Conservation (phyloP, 2,888 invertebrate genomes). For the Meloe dianella region DNA sequence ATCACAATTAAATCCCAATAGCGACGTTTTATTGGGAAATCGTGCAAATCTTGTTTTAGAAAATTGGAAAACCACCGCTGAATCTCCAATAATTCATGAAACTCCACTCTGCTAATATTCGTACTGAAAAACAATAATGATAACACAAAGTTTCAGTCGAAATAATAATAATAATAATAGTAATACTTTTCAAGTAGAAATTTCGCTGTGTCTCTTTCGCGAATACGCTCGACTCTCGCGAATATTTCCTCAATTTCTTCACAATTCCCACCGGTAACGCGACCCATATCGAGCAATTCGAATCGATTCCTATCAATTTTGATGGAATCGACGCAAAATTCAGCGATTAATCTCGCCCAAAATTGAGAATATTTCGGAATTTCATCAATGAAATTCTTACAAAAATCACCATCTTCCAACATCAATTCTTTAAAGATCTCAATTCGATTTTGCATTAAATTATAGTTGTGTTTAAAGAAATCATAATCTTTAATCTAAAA, state of each 20-base stretch:
- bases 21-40: constrained; percentile 50
- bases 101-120: constrained; percentile 50
- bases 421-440: neutral
- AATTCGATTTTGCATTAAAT: neutral
- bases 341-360: neutral
- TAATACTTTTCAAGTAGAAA: neutral
- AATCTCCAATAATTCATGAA: constrained; percentile 57
- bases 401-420: neutral
- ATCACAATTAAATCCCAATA: constrained; percentile 81
- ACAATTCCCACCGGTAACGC: constrained; percentile 33
- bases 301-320: neutral
- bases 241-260: constrained; percentile 52
- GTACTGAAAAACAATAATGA: constrained; percentile 45
- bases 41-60: constrained; percentile 46
- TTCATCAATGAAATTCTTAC: neutral
- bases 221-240: constrained; percentile 43
- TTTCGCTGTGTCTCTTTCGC: constrained; percentile 37
- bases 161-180: constrained; percentile 9
- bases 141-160: too few species aligned
- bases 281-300: too few species aligned
- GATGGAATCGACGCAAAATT: neutral
- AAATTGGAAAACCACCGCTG: constrained; percentile 53
- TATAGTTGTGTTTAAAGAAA: neutral
- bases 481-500: neutral
- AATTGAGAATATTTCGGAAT: neutral